Percentiles rank a stretch among this genome's conserved stretches.
These are phyloP conservation scores for Porites rus DNA, from an alignment of 92 coral and sea anemone species.

Conservation along the genomic window DNA sequence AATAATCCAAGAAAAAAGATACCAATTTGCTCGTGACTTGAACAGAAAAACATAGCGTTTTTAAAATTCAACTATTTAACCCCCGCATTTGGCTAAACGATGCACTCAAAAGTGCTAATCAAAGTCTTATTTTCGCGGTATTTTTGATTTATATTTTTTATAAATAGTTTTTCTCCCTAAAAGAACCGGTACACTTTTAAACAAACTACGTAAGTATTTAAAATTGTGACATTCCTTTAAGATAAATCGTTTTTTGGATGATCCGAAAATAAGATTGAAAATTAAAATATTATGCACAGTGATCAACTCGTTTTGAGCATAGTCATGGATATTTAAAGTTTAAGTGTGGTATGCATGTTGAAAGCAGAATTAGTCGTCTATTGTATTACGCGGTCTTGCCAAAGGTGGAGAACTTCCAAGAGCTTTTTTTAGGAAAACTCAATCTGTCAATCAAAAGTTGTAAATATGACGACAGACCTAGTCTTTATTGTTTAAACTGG, in stretches of 20 bases:
- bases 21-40: not conserved
- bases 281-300: not conserved
- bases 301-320: conserved; percentile 44
- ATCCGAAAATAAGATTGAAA: not conserved
- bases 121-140: not conserved
- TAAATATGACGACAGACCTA: conserved; percentile 13
- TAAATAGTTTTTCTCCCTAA: not conserved
- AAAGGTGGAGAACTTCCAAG: conserved; percentile 48
- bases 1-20: not conserved
- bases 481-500: conserved; percentile 36
- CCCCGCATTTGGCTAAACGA: not conserved
- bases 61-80: not conserved
- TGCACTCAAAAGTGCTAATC: not conserved
- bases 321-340: conserved; percentile 84
- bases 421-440: conserved; percentile 43
- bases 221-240: not conserved
- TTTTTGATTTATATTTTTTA: not conserved
- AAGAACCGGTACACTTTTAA: not conserved
- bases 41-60: not conserved
- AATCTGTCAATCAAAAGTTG: conserved; percentile 76
- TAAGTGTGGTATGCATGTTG: conserved; percentile 74
- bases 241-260: not conserved
- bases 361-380: conserved; percentile 58
- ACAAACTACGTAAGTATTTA: not conserved
- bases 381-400: conserved; percentile 49